phyloP scores from a whole-genome alignment of 2,113 vertebrate genomes.

The Spizaetus ornatus region DNA sequence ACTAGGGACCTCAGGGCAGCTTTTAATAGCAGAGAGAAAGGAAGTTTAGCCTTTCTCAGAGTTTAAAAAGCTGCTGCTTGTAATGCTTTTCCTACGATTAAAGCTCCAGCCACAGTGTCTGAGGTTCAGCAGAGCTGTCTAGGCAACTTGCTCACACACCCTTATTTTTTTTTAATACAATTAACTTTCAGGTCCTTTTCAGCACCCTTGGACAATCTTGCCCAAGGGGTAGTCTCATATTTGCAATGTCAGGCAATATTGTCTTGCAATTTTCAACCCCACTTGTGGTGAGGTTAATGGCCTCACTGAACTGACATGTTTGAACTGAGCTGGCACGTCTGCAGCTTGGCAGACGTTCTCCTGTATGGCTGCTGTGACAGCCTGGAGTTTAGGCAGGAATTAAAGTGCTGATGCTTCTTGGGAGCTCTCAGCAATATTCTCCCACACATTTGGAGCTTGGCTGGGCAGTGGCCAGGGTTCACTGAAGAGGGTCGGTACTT shows the following conservation, averaged over 20 bases:
- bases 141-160: background rate
- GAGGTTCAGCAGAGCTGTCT: background rate
- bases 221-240: background rate
- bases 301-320: background rate
- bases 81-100: background rate
- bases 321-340: background rate
- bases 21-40: background rate
- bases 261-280: background rate
- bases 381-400: background rate
- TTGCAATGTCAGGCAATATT: background rate
- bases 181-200: background rate
- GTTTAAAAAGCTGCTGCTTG: background rate
- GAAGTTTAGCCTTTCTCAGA: background rate
- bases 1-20: background rate
- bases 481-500: background rate
- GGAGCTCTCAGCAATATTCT: background rate
- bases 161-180: background rate
- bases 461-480: background rate
- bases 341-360: background rate
- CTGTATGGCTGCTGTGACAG: background rate
- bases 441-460: background rate
- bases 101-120: background rate
- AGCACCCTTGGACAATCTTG: background rate
- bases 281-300: background rate
- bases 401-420: background rate